Evolutionary conservation across 2,113 vertebrate species (phyloP).

Genomic region (Lichenostomus cassidix): DNA sequence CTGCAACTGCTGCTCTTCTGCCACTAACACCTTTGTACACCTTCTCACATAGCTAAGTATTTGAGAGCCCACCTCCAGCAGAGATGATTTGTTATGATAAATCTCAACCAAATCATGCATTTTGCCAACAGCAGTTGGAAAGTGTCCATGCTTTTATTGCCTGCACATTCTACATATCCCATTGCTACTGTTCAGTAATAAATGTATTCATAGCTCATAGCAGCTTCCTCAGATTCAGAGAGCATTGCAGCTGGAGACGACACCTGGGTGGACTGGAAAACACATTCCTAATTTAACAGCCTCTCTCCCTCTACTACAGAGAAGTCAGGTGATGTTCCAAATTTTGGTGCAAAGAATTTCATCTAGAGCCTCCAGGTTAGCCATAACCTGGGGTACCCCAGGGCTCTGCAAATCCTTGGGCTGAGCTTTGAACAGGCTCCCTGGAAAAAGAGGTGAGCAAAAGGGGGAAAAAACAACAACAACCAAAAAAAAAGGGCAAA

Average conservation of each 20-base stretch:
- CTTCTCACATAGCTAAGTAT: not conserved
- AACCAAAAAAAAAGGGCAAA: not conserved
- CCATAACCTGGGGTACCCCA: not conserved
- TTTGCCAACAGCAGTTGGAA: constrained; percentile 26
- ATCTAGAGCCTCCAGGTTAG: not conserved
- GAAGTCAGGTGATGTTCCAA: not conserved
- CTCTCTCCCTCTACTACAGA: not conserved
- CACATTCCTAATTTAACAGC: not conserved
- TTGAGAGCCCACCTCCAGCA: not conserved
- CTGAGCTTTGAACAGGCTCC: not conserved
- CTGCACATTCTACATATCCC: not conserved
- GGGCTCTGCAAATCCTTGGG: not conserved
- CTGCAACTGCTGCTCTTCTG: not conserved
- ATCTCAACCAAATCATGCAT: not conserved
- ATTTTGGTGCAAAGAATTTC: not conserved
- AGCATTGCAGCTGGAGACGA: not conserved
- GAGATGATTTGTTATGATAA: not conserved
- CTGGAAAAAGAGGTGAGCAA: not conserved
- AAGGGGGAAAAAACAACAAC: not conserved
- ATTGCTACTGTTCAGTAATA: not conserved
- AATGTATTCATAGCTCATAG: not conserved
- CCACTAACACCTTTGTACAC: not conserved
- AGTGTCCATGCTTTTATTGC: not conserved
- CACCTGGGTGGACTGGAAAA: constrained; percentile 1
- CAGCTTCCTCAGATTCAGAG: not conserved